Percentiles rank a stretch among this genome's conserved stretches.
Conservation (phyloP, 2,797 vertebrate species). For the Caiman crocodilus region DNA sequence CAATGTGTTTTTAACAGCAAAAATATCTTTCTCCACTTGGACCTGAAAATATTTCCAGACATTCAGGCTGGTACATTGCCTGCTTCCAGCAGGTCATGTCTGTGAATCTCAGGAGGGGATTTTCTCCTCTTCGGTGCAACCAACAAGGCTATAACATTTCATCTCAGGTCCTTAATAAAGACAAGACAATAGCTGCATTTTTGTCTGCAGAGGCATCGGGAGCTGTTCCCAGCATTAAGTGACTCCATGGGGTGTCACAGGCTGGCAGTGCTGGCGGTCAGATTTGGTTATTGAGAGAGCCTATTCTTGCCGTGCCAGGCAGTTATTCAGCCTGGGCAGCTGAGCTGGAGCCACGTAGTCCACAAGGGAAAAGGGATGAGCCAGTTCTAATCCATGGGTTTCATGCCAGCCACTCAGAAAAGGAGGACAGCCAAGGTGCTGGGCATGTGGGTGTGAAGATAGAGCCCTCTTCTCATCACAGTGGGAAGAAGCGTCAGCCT, state of each 20-base stretch:
- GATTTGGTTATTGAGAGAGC: not conserved
- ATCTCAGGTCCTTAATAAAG: not conserved
- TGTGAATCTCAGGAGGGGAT: not conserved
- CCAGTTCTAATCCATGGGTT: rapidly evolving
- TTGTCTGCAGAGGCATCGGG: not conserved
- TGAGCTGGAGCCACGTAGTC: not conserved
- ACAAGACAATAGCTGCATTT: not conserved
- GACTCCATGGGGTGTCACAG: rapidly evolving
- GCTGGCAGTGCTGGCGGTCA: not conserved
- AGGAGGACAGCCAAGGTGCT: rapidly evolving
- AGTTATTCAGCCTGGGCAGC: rapidly evolving
- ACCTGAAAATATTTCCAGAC: not conserved
- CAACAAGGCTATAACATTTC: not conserved
- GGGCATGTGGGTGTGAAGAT: rapidly evolving
- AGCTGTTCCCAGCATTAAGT: not conserved
- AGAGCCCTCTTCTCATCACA: not conserved
- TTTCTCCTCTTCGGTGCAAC: not conserved
- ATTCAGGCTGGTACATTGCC: not conserved
- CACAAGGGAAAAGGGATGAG: not conserved
- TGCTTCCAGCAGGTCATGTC: not conserved
- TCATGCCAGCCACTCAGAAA: rapidly evolving
- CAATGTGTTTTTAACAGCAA: not conserved
- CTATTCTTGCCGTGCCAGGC: rapidly evolving
- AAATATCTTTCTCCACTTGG: not conserved
- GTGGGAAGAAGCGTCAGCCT: rapidly evolving